Evolutionary conservation across 2,888 invertebrate species (phyloP), one percentile per base, ranked within the genome.

Genomic region (Neocrepidodera transversa): DNA sequence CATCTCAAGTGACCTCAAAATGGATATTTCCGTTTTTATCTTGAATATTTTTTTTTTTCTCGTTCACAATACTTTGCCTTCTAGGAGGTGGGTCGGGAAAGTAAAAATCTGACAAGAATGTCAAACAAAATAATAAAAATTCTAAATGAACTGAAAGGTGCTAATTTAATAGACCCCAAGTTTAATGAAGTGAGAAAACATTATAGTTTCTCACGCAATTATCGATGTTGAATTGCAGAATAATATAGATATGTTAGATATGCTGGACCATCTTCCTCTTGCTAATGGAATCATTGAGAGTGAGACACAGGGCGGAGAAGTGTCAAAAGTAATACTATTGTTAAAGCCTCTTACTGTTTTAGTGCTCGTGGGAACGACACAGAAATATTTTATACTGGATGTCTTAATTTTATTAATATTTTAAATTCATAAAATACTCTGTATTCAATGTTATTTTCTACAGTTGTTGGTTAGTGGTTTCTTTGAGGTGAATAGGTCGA

Each of bases 271-370:
- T 64, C 61, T 65, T 52, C 43, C 32, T 5, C 51, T 51, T 7
- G 67, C 68, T 71, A 71, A 71, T 72, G 72, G 71, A 70, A 69
- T 67, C 60, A 66, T 66, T 62, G 59, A 62, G 53, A 61, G 56
- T 66, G 65, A 66, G 65, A 66, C 66, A 57, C 69, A 70, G 73
- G 75, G 75, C 75, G 75, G 71, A 72, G 73, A 74, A 64, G 72
- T 74, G 75, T 75, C 75, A 75, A 75, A 74, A 74, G 71, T 68
- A 67, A 62, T 62, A 67, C 65, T 65, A 70, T 71, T 71, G 69
- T 71, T 69, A 53, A 55, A 58, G 58, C 58, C 49, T 60, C 52
- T 66, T 45, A 45, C 45, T 45, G 26, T 45, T 45, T 45, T 45
- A 45, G 45, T 45, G 45, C 13, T 45, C 45, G 45, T 45, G 45